phyloP scores from a whole-genome alignment of 2,797 vertebrate species.

The Poeciliopsis presidionis region DNA sequence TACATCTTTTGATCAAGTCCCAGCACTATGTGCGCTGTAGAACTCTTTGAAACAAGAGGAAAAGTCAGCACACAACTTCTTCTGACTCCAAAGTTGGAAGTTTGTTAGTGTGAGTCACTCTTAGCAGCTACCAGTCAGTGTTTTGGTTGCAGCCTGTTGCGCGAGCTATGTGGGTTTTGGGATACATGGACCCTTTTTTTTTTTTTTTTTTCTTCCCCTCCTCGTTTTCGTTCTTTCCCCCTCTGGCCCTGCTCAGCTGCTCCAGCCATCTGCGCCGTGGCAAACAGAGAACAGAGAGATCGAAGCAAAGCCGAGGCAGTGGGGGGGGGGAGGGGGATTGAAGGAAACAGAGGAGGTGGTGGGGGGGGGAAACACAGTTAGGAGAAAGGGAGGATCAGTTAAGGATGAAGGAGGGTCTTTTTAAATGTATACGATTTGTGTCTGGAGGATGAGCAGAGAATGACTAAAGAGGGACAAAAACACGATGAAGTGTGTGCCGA shows the following conservation, averaged over 20 bases:
- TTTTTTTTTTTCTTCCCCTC: background rate
- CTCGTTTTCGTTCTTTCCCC: conserved; percentile 43
- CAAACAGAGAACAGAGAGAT: conserved; percentile 78
- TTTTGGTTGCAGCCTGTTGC: conserved; percentile 48
- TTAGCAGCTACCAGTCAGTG: conserved; percentile 28
- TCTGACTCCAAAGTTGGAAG: background rate
- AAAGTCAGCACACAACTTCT: background rate
- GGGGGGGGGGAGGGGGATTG: conserved; percentile 20
- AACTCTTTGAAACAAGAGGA: background rate
- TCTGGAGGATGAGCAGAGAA: conserved; percentile 53
- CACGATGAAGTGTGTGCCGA: conserved; percentile 22
- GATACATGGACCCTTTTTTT: conserved; percentile 31
- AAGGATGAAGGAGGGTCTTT: conserved; percentile 52
- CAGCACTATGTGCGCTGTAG: background rate
- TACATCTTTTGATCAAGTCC: no score
- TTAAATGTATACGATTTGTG: conserved; percentile 39
- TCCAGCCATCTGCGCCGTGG: conserved; percentile 80
- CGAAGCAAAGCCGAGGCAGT: conserved; percentile 37
- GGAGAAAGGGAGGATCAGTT: conserved; percentile 46
- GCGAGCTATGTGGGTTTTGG: conserved; percentile 33
- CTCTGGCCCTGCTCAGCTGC: conserved; percentile 81
- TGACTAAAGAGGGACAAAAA: conserved; percentile 44
- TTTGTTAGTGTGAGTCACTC: background rate
- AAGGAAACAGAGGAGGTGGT: conserved; percentile 28
- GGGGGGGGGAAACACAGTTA: conserved; percentile 27